These are phyloP conservation scores for Sebastes vulpes DNA, from an alignment of 2,797 vertebrate genomes.

Conservation along the genomic window DNA sequence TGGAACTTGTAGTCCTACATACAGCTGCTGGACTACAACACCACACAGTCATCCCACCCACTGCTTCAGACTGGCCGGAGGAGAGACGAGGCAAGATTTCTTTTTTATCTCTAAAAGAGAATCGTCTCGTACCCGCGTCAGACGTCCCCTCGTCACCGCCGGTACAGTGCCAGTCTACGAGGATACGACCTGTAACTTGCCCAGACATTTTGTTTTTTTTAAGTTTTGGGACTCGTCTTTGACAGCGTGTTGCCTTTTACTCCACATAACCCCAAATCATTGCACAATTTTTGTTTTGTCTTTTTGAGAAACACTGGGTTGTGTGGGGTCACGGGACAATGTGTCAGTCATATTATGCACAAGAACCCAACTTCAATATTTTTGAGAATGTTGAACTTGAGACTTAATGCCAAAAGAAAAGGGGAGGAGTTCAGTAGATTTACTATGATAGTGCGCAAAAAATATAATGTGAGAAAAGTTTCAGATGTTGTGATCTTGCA, in stretches of 20 bases:
- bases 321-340: conserved; percentile 79
- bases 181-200: conserved; percentile 54
- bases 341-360: conserved; percentile 85
- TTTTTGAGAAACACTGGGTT: conserved; percentile 81
- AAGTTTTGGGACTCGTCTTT: conserved; percentile 64
- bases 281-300: conserved; percentile 78
- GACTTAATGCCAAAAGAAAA: conserved; percentile 86
- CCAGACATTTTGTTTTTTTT: conserved; percentile 59
- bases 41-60: conserved; percentile 19
- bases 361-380: conserved; percentile 78
- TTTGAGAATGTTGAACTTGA: conserved; percentile 80
- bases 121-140: conserved; percentile 34
- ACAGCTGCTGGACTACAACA: conserved; percentile 50
- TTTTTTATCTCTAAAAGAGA: conserved; percentile 39
- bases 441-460: conserved; percentile 58
- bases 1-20: conserved; percentile 37
- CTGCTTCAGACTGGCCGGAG: conserved; percentile 36
- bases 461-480: conserved; percentile 60
- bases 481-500: conserved; percentile 73
- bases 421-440: conserved; percentile 62
- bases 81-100: conserved; percentile 17
- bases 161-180: conserved; percentile 58
- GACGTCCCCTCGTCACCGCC: conserved; percentile 33
- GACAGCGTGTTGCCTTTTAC: conserved; percentile 85
- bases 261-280: conserved; percentile 84